These are phyloP conservation scores for Sciurus vulgaris DNA, from an alignment of 2,797 vertebrate genomes.

Conservation along the genomic window DNA sequence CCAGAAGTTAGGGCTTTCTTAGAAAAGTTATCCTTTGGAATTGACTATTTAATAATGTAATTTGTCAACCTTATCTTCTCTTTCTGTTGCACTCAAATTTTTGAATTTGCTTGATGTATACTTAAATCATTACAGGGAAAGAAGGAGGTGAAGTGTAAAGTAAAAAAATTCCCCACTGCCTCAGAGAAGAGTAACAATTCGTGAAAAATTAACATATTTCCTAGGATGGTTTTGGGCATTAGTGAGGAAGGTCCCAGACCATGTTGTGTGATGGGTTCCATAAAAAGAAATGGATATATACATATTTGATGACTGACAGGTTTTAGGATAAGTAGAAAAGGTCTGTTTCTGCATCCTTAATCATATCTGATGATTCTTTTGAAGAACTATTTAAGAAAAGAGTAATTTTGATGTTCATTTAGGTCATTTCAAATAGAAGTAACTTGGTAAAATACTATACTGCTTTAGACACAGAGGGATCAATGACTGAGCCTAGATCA, in stretches of 20 bases:
- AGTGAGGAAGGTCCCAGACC: not conserved
- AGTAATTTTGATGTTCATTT: conserved; percentile 33
- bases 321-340: conserved; percentile 27
- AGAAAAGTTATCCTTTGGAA: not conserved
- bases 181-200: not conserved
- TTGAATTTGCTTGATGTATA: not conserved
- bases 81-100: not conserved
- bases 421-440: not conserved
- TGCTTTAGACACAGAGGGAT: not conserved
- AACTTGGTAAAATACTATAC: not conserved
- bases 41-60: not conserved
- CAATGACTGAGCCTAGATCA: not conserved
- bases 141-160: not conserved
- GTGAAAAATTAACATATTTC: not conserved
- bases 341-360: not conserved
- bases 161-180: not conserved
- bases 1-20: conserved; percentile 9
- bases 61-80: conserved; percentile 10
- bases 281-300: not conserved
- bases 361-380: not conserved
- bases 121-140: not conserved
- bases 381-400: conserved; percentile 38
- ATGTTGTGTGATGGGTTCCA: not conserved
- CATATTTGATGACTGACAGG: not conserved
- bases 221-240: not conserved